Evolutionary conservation across 2,113 vertebrate species (phyloP).

Genomic region (Gymnarchus niloticus): DNA sequence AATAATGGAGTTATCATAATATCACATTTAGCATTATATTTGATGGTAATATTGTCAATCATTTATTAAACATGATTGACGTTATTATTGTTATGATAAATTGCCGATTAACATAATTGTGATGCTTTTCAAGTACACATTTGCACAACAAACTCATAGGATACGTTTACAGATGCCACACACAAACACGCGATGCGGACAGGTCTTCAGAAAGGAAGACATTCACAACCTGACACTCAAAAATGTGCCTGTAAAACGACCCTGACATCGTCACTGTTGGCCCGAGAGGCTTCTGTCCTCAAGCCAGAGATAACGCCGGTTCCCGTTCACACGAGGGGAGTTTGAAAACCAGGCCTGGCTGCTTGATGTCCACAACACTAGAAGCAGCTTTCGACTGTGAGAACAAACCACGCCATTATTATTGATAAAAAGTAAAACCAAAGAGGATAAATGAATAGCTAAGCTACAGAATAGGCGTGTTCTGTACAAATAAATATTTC

Average conservation of each 20-base stretch:
- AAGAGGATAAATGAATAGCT: neutral
- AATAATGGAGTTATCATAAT: neutral
- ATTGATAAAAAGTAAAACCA: neutral
- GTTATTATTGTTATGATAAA: slow-evolving; percentile 18
- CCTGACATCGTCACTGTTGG: neutral
- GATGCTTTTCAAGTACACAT: neutral
- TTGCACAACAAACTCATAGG: neutral
- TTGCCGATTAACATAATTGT: slow-evolving; percentile 1
- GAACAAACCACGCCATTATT: neutral
- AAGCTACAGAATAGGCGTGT: neutral
- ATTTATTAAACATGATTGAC: slow-evolving; percentile 18
- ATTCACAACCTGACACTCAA: too few relatives aligned
- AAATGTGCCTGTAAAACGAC: too few relatives aligned
- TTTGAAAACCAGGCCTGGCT: neutral
- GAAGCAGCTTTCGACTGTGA: neutral
- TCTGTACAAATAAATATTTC: neutral
- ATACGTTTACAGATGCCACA: neutral
- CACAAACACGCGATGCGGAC: neutral
- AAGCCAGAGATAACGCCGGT: neutral
- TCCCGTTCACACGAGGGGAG: neutral
- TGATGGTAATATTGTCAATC: neutral
- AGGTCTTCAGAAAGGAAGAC: too few relatives aligned
- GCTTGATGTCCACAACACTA: neutral
- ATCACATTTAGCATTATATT: neutral
- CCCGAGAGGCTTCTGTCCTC: neutral